Evolutionary conservation across 2,113 vertebrate genomes (phyloP).

Genomic region (Apeltes quadracus): DNA sequence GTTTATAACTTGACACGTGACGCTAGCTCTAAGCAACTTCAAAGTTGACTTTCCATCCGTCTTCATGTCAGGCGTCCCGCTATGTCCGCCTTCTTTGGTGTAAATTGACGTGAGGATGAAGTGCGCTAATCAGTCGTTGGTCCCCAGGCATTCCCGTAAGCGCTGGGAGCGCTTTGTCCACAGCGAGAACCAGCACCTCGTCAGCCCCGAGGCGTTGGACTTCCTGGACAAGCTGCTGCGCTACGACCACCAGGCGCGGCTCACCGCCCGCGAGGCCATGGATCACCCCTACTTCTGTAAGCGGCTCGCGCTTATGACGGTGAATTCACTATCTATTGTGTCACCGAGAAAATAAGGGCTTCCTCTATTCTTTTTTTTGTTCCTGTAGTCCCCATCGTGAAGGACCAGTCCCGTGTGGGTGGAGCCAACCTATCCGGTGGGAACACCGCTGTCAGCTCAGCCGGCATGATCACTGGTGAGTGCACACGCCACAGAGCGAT

Average conservation of each 20-base stretch:
- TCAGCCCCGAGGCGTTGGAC: constrained; percentile 81
- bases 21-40: too few species aligned
- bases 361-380: not conserved
- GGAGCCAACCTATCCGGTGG: constrained; percentile 67
- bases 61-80: not conserved
- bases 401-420: constrained; percentile 74
- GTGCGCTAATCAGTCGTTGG: not conserved
- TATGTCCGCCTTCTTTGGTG: not conserved
- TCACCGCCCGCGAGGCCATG: constrained; percentile 83
- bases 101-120: not conserved
- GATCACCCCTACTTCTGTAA: constrained; percentile 84
- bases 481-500: not conserved
- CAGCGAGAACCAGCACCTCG: constrained; percentile 85
- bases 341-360: not conserved
- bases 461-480: constrained; percentile 78
- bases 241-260: constrained; percentile 82
- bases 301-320: not conserved
- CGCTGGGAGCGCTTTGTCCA: constrained; percentile 85
- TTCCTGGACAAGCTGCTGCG: constrained; percentile 84
- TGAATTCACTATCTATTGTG: not conserved
- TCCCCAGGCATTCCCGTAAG: constrained; percentile 81
- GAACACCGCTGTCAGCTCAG: constrained; percentile 71
- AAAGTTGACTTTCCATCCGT: too few species aligned
- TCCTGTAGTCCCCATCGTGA: constrained; percentile 73
- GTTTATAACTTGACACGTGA: too few species aligned